Evolutionary conservation across 2,888 invertebrate species (phyloP).

Genomic region (Thysanoteuthis rhombus): DNA sequence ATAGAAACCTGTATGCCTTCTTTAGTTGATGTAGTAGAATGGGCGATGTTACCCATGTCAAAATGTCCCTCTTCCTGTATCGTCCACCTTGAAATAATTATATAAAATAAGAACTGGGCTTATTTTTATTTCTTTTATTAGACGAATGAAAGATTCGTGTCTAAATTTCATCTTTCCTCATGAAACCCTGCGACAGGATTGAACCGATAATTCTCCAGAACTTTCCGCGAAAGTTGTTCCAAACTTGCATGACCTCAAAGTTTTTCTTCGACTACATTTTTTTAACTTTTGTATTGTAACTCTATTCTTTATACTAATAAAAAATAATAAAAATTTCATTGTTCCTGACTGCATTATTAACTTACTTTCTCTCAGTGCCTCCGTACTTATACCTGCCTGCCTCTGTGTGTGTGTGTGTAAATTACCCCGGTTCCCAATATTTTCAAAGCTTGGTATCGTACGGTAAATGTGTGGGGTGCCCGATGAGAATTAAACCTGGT

Average conservation of each 20-base stretch:
- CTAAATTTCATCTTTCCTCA: not conserved
- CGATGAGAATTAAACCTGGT: too few relatives aligned
- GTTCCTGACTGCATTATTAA: not conserved
- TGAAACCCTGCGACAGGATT: not conserved
- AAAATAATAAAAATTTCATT: not conserved
- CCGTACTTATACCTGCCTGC: too few relatives aligned
- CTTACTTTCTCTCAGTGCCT: not conserved
- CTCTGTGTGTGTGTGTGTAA: too few relatives aligned
- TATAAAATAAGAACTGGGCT: not conserved
- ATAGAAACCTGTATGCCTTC: not conserved
- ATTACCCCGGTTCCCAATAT: too few relatives aligned
- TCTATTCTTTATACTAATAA: not conserved
- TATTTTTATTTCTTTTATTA: not conserved
- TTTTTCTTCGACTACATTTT: not conserved
- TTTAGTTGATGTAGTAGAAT: not conserved
- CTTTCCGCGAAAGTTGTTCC: not conserved
- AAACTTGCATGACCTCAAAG: not conserved
- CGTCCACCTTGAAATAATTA: not conserved
- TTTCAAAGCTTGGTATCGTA: too few relatives aligned
- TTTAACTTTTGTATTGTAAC: not conserved
- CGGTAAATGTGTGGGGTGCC: too few relatives aligned
- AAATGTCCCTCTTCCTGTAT: not conserved
- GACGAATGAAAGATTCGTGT: not conserved
- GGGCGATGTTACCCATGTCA: not conserved
- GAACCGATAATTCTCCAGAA: not conserved